Conservation (phyloP, 2,888 invertebrate genomes). For the Macrosiphum euphorbiae region DNA sequence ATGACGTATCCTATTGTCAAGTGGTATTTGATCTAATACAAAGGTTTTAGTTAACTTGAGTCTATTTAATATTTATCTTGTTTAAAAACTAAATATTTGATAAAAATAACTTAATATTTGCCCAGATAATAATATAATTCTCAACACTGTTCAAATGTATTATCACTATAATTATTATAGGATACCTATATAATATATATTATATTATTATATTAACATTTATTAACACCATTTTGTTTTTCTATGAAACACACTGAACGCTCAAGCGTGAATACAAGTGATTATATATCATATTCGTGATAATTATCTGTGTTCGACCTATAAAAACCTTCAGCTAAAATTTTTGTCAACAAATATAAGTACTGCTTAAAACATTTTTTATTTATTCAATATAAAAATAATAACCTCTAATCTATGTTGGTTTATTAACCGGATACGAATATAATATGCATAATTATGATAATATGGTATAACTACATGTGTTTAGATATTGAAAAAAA, state of each 20-base stretch:
- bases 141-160: not conserved
- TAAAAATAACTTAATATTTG: not conserved
- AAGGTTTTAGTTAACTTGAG: not conserved
- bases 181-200: not conserved
- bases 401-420: not conserved
- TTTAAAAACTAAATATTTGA: no score
- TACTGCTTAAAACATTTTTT: not conserved
- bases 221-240: not conserved
- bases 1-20: not conserved
- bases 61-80: not conserved
- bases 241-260: not conserved
- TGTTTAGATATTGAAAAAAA: not conserved
- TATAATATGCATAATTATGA: not conserved
- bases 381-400: not conserved
- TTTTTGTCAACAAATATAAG: not conserved
- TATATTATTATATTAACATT: not conserved
- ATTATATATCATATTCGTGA: not conserved
- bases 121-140: not conserved
- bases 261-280: constrained; percentile 6
- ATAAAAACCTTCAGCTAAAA: constrained; percentile 10
- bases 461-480: not conserved
- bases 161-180: not conserved
- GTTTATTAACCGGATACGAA: constrained; percentile 13
- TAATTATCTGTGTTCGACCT: not conserved
- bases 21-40: not conserved